Evolutionary conservation across 2,113 vertebrate genomes (phyloP).

Genomic region (Eulemur macaco): DNA sequence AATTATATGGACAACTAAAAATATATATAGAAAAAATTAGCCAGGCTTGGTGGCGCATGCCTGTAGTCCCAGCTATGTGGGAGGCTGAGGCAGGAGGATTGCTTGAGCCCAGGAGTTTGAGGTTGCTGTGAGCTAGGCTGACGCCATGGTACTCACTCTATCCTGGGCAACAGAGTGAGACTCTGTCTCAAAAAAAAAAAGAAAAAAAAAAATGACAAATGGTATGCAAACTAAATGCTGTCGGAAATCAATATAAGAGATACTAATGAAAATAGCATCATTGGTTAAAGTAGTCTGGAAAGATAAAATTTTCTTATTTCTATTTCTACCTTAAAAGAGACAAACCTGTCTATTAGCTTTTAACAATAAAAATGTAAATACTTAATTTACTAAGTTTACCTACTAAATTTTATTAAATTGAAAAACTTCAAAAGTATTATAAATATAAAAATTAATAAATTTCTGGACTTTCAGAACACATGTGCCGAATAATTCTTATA

Average conservation of each 20-base stretch:
- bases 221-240: neutral
- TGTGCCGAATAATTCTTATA: neutral
- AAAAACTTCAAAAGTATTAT: neutral
- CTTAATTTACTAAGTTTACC: neutral
- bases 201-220: neutral
- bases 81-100: too few species aligned
- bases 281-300: neutral
- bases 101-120: too few species aligned
- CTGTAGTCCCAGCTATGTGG: too few species aligned
- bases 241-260: neutral
- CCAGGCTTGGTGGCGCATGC: too few species aligned
- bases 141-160: too few species aligned
- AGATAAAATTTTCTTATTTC: constrained; percentile 12
- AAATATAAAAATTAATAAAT: constrained; percentile 6
- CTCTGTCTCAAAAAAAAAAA: too few species aligned
- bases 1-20: too few species aligned
- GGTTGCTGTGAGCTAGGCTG: too few species aligned
- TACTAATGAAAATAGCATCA: neutral
- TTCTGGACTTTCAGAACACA: neutral
- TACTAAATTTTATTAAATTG: constrained; percentile 13
- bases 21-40: too few species aligned
- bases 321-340: constrained; percentile 17
- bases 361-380: constrained; percentile 23
- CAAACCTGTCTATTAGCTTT: neutral
- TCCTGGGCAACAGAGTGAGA: too few species aligned